Base-by-base conservation (phyloP, 1,140 invertebrate genomes). In the Drosophila hydei region DNA sequence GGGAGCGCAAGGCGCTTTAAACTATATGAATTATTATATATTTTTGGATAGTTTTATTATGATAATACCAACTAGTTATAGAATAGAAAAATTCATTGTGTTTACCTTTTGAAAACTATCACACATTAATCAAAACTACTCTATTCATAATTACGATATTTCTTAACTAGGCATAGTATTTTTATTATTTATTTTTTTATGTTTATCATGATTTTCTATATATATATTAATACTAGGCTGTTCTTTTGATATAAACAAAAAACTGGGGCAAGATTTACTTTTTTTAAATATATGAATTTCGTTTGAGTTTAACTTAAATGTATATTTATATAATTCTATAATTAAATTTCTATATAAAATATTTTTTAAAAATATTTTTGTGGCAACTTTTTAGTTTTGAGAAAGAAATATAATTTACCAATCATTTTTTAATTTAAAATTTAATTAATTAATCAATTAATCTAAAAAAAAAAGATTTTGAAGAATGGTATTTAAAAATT, bases 21-120 rank as follows among this genome's bases (percentile, higher is more conserved):
- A 38, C 55, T 61, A 36, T 21, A 56, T 47, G 33, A 64, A 47
- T 21, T 23, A 64, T 18, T 51, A n/a, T 27, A 47, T 8, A 19
- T 30, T 23, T 9, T 12, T 11, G 6, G n/a, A 7, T 25, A 11
- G 4, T 21, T 52, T 56, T 43, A 27, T 18, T 56, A 12, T 7
- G 21, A 60, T 60, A 48, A 48, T 36, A 61, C 27, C 25, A 61
- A 61, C 45, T 61, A 48, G 33, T 45, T 42, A 63, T 18, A 36
- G 52, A 56, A 69, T 65, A 65, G 70, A 60, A 63, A 68, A 65
- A 51, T 48, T 48, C 52, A 56, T 65, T 42, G 43, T 50, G 54
- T 62, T 59, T 63, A 88, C 77, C 77, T 81, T 33, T 85, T 77
- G 74, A 85, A 85, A 85, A 87, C 83, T 87, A 87, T 87, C 83